These are phyloP conservation scores for Hymenochirus boettgeri DNA, from an alignment of 2,113 vertebrate genomes.

Conservation along the genomic window DNA sequence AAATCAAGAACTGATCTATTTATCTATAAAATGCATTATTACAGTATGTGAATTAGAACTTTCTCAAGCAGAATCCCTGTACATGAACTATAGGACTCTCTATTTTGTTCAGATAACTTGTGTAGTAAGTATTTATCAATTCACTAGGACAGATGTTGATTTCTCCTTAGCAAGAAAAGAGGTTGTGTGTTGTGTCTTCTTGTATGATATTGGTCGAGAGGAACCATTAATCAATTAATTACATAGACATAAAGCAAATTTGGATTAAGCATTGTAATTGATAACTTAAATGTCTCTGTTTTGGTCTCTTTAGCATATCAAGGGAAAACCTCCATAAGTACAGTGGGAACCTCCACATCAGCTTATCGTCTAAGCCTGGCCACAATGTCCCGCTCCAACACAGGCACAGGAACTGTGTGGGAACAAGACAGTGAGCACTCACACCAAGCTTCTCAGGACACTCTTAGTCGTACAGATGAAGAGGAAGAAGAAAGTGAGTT, in stretches of 20 bases:
- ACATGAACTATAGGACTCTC: too few species aligned
- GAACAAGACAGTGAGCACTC: conserved; percentile 97
- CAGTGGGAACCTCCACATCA: conserved; percentile 91
- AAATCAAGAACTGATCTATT: too few species aligned
- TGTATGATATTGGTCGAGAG: too few species aligned
- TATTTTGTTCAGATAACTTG: too few species aligned
- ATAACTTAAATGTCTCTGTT: fast-evolving
- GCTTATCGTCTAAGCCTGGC: conserved; percentile 94
- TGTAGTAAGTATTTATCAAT: too few species aligned
- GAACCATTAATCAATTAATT: background rate
- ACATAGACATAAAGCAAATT: conserved; percentile 9
- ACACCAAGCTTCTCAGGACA: conserved; percentile 94
- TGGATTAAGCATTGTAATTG: background rate
- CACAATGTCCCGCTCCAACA: conserved; percentile 98
- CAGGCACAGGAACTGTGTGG: conserved; percentile 94
- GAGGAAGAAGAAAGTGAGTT: conserved; percentile 98
- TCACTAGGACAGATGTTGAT: too few species aligned
- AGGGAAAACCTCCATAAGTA: conserved; percentile 96
- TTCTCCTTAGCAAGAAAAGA: too few species aligned
- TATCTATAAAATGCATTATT: too few species aligned
- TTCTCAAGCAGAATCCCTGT: too few species aligned
- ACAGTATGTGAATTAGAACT: too few species aligned
- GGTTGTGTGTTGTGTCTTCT: too few species aligned
- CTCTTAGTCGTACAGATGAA: conserved; percentile 90
- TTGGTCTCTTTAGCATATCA: conserved; percentile 77